Base-by-base conservation (phyloP, 2,888 invertebrate genomes). In the Ormyrus labotus region DNA sequence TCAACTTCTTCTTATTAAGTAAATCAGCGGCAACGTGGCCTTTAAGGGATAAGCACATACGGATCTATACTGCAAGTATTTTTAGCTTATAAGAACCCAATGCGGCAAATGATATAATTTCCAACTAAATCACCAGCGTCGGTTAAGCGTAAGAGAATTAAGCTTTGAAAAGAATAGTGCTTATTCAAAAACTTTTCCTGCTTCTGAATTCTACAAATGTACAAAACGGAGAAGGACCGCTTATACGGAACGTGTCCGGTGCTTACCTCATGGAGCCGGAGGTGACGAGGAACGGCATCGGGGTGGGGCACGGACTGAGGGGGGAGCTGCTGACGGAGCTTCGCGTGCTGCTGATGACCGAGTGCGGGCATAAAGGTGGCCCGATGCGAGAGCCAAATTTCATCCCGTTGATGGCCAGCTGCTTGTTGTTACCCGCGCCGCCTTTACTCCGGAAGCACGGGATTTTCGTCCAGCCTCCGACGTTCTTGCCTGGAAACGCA, bases 291-390 rank as follows among this genome's bases (percentile, higher is more conserved):
- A 95, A 95, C 75, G 95, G 95, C 92, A 95, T 92, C 9, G 95
- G 95, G n/a, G 95, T 94, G 5, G 95, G 95, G 86, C 95, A 95
- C n/a, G 95, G 94, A 81, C 92, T 92, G 47, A 94, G 93, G 47
- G 94, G 94, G 50, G 93, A 93, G 63, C 94, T 93, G 73, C 94
- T 94, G 58, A 95, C 93, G 19, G 93, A 93, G 85, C 93, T 93
- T 82, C 93, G 90, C 10, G 94, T 94, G 83, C 94, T 94, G 75
- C 95, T 94, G 85, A 95, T 92, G 55, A 94, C 92, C 70, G 95
- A 95, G 86, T 95, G 95, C 3, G 95, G 95, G 87, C 95, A 95
- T 84, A 94, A 94, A 0, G 95, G 95, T 3, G 94, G 92, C 0
- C 92, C 92, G n/a, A 73, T 86, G 50, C 84, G 86, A 69, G 87